Conservation (phyloP, 35 echinoderm and acorn worm species). For the Apostichopus japonicus region DNA sequence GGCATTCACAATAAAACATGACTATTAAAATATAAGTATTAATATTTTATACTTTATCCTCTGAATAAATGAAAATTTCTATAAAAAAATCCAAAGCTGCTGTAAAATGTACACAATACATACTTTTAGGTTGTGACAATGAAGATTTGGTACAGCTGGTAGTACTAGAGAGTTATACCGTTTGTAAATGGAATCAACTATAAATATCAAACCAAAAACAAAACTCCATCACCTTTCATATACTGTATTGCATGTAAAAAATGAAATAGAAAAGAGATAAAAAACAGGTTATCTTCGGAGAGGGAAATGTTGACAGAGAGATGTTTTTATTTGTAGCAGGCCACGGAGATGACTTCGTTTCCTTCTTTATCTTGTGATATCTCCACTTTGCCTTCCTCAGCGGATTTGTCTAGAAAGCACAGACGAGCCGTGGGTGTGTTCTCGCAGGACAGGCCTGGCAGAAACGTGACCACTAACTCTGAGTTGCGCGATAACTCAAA, state of each 20-base stretch:
- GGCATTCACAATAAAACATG: too few species aligned
- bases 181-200: too few species aligned
- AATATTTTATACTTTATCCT: too few species aligned
- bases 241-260: not conserved
- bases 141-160: too few species aligned
- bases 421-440: not conserved
- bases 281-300: not conserved
- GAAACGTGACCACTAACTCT: constrained; percentile 30
- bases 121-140: too few species aligned
- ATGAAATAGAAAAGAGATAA: too few species aligned
- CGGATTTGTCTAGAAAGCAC: constrained; percentile 9
- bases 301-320: not conserved
- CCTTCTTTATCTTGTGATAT: not conserved
- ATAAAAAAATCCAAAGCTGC: too few species aligned
- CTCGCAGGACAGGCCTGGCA: not conserved
- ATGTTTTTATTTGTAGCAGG: not conserved
- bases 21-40: too few species aligned
- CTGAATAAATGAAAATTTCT: too few species aligned
- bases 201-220: not conserved
- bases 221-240: not conserved
- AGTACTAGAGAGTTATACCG: too few species aligned
- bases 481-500: not conserved
- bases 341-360: not conserved
- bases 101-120: too few species aligned
- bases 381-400: not conserved